These are phyloP conservation scores for Sebastes melanostomus DNA, from an alignment of 2,797 vertebrate species.

Conservation along the genomic window DNA sequence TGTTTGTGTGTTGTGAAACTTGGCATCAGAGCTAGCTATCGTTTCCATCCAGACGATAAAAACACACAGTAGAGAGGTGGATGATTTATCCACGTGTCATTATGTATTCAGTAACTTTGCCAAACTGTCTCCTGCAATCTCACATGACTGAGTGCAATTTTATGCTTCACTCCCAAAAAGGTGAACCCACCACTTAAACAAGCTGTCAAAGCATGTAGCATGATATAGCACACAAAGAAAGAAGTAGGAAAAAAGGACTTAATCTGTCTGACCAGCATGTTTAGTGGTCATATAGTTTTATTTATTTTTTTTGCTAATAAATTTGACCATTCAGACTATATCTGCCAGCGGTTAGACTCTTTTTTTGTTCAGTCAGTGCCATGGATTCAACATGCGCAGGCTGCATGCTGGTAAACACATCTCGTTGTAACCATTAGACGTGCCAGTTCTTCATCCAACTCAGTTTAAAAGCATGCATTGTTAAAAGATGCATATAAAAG, in stretches of 20 bases:
- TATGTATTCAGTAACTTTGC: slow-evolving; percentile 25
- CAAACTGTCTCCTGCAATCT: slow-evolving; percentile 41
- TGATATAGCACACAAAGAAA: not conserved
- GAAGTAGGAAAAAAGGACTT: not conserved
- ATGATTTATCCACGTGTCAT: slow-evolving; percentile 58
- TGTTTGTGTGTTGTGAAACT: slow-evolving; percentile 35
- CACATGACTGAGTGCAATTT: slow-evolving; percentile 11
- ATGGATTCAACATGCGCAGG: not conserved
- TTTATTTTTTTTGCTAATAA: not conserved
- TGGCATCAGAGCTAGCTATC: slow-evolving; percentile 7
- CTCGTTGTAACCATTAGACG: not conserved
- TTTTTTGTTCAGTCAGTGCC: not conserved
- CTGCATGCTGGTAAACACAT: not conserved
- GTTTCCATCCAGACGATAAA: slow-evolving; percentile 24
- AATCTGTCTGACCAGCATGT: not conserved
- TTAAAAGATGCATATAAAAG: slow-evolving; percentile 2
- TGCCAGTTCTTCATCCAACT: not conserved
- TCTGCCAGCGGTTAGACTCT: not conserved
- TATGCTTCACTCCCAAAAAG: not conserved
- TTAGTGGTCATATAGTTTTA: not conserved
- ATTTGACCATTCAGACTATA: not conserved
- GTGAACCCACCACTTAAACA: slow-evolving; percentile 6
- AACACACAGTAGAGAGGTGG: slow-evolving; percentile 30
- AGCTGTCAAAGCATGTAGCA: not conserved
- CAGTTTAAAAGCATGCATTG: not conserved